Base-by-base conservation (phyloP, 2,797 vertebrate species). In the Graptemys geographica region DNA sequence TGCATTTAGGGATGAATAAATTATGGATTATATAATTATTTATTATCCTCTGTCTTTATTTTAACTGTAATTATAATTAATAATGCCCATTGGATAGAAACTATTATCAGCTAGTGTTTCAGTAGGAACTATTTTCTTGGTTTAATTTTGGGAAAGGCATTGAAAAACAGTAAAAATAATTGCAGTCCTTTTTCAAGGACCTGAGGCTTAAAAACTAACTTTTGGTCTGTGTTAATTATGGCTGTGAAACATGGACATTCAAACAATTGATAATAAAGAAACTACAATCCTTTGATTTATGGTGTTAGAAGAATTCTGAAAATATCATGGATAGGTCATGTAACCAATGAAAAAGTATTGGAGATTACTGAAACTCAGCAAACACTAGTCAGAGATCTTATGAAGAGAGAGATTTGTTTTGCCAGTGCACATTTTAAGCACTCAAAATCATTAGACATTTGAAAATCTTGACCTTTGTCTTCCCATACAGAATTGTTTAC, bases 1-100 rank as follows among this genome's bases (percentile, higher is more conserved):
- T 92, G 83, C 8, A 84, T 80, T 74, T 93, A 83, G 80, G 52
- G 84, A 53, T 92, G 86, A 95, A 97, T 96, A 96, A 56, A 90
- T 91, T 89, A 83, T 57, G 33, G 47, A 72, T 90, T 83, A 81
- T 85, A n/a, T n/a, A 51, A 51, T 53, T 41, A 81, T 87, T 53
- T 41, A 81, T 86, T 91, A 76, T 23, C 49, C 84, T 65, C 1
- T 13, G 83, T 21, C 23, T 87, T 90, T 87, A n/a, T 62, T 92
- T 65, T 95, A 79, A 53, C 69, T 69, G 62, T 84, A 84, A 85
- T 95, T 92, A 31, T 13, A 72, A 49, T 16, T 89, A 85, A 57
- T 80, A 55, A 41, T 84, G 81, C 41, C 53, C 62, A 5, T 49
- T 52, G 10, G 88, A 21, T 52, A 83, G 27, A 83, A 89, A 31